Percentiles rank a stretch among this genome's conserved stretches.
phyloP scores from a whole-genome alignment of 2,113 vertebrate genomes.

The Pachypanchax playfairii region DNA sequence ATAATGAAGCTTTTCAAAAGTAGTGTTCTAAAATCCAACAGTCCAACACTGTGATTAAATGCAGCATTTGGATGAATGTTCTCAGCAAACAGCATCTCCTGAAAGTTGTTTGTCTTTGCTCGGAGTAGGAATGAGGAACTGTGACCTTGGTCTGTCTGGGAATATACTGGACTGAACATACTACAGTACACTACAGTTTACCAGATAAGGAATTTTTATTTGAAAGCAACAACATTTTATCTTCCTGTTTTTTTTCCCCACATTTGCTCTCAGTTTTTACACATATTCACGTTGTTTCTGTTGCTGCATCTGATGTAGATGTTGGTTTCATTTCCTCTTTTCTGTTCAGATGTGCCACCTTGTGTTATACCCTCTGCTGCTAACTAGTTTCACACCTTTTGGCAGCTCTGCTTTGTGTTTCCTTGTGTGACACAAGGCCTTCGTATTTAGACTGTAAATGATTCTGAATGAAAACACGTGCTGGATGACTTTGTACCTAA shows the following conservation, averaged over 20 bases:
- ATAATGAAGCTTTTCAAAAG: background rate
- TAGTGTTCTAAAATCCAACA: background rate
- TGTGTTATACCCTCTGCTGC: background rate
- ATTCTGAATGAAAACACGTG: constrained; percentile 42
- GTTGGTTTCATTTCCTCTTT: background rate
- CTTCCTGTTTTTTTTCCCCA: background rate
- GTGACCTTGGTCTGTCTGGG: background rate
- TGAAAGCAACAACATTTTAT: constrained; percentile 2
- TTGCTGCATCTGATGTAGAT: too few relatives aligned
- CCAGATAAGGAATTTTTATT: constrained; percentile 27
- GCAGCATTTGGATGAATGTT: too few relatives aligned
- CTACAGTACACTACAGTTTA: constrained; percentile 27
- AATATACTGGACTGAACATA: background rate
- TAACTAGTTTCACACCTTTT: constrained; percentile 12
- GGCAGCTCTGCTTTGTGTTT: constrained; percentile 32
- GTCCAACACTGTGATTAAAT: too few relatives aligned
- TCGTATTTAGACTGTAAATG: constrained; percentile 34
- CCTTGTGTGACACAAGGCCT: constrained; percentile 10
- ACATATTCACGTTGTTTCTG: background rate
- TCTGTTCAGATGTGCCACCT: background rate
- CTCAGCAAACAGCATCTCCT: background rate
- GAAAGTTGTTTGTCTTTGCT: background rate
- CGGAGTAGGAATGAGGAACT: background rate
- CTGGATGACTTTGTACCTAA: constrained; percentile 23
- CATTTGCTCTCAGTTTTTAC: background rate